phyloP scores from a whole-genome alignment of 1,140 invertebrate genomes.

The Nasonia vitripennis region DNA sequence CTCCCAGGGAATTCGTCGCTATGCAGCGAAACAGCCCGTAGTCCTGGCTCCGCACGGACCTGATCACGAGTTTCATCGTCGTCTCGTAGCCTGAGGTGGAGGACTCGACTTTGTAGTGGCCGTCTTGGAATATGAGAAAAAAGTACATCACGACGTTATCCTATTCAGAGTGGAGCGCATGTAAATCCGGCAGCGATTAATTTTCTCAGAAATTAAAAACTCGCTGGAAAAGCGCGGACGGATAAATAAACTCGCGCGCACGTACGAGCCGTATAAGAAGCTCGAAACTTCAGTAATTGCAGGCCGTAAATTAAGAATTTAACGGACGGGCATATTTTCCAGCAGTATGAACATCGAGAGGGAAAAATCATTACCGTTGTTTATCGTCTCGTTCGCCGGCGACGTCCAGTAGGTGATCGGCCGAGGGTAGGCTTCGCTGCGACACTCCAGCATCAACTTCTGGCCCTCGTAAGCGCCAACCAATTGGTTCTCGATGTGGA shows the following conservation, averaged over 20 bases:
- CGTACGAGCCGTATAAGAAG: background rate
- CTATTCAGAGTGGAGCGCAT: too few species aligned
- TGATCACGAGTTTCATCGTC: conserved; percentile 78
- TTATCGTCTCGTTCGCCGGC: conserved; percentile 71
- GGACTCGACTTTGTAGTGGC: conserved; percentile 76
- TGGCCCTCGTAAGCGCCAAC: conserved; percentile 76
- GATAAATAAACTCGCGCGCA: too few species aligned
- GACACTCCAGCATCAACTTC: conserved; percentile 77
- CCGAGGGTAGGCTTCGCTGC: conserved; percentile 77
- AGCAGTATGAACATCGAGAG: too few species aligned
- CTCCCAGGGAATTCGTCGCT: conserved; percentile 79
- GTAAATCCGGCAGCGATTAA: too few species aligned
- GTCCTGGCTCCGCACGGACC: conserved; percentile 76
- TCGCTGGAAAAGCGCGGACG: too few species aligned
- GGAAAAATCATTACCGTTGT: conserved; percentile 62
- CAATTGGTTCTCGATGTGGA: conserved; percentile 77
- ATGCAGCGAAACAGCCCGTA: conserved; percentile 79
- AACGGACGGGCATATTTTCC: background rate
- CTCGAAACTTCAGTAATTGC: background rate
- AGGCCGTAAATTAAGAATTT: background rate
- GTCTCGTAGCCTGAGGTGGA: conserved; percentile 75
- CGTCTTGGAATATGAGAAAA: conserved; percentile 62
- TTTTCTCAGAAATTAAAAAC: too few species aligned
- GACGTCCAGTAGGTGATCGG: conserved; percentile 78
- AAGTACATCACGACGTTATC: background rate